A percentile compares a stretch with the other conserved stretches of the same genome.
Conservation (phyloP, 2,797 vertebrate species). For the Rhinogobio ventralis region DNA sequence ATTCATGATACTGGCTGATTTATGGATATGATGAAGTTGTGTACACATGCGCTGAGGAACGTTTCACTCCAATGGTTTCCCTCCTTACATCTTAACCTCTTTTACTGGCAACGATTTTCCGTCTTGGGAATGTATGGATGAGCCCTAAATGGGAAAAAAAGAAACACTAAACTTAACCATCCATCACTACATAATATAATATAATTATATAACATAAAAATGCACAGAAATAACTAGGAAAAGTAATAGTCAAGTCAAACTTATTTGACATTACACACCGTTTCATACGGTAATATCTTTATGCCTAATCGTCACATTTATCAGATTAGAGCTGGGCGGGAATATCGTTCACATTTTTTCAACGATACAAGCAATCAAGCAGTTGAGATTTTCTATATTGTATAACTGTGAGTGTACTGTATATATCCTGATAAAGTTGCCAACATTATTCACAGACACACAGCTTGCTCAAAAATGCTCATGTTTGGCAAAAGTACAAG, state of each 20-base stretch:
- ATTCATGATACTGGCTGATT: background rate
- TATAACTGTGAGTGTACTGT: background rate
- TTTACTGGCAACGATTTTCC: conserved; percentile 55
- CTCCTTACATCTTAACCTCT: conserved; percentile 63
- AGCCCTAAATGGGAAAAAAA: conserved; percentile 65
- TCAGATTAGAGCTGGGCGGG: too few species aligned
- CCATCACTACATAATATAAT: too few species aligned
- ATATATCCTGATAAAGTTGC: background rate
- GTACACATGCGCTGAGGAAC: background rate
- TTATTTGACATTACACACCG: background rate
- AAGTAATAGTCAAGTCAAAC: background rate
- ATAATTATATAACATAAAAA: background rate
- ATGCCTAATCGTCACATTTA: background rate
- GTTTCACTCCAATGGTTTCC: background rate
- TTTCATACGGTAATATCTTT: background rate
- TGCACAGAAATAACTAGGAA: background rate
- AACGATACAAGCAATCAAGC: background rate
- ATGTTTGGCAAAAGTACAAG: background rate
- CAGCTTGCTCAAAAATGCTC: background rate
- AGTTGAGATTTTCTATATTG: background rate
- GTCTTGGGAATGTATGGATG: conserved; percentile 56
- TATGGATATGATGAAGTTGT: background rate
- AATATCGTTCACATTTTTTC: background rate
- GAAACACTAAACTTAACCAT: background rate
- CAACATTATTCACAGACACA: background rate